Base-by-base conservation (phyloP, 2,797 vertebrate species). In the Melanotaenia parkinsoni region DNA sequence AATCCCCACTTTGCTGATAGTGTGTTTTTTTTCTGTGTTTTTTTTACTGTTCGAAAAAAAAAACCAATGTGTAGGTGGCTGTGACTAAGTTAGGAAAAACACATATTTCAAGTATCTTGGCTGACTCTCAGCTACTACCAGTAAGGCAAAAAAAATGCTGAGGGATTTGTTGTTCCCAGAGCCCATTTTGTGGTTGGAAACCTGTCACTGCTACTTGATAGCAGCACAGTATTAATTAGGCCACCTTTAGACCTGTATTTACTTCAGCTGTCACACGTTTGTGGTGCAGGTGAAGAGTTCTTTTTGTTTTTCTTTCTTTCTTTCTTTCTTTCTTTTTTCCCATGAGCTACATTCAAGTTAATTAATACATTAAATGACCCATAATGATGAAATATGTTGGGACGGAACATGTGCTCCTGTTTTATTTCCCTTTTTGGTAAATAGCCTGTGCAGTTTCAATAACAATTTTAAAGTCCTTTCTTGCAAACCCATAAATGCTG, bases 121-220 rank as follows among this genome's bases (percentile, higher is more conserved):
- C 80, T 45, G 60, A 54, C 45, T 64, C 35, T n/a, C 63, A 66
- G 59, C 63, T 65, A 30, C 70, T 71, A 74, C 28, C 26, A 32
- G 10, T 3, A 5, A 28, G 32, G 32, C 26, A 26, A 26, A 12
- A 77, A 63, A 78, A 60, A 26, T 38, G 61, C 60, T 69, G 3
- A 60, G 67, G 66, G 78, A 84, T 74, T 87, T 79, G 65, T 58
- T 47, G 60, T 53, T 82, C 70, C 71, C 59, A 58, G 45, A 79
- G 62, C 54, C 66, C 45, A 75, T 79, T 78, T 51, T 63, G 61
- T 63, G 74, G 53, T 77, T 75, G 20, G 22, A 67, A 38, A 73
- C 62, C 77, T 83, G 77, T 82, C 77, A 61, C 33, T 38, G 58
- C 28, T 57, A 62, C 64, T 54, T 75, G 30, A 71, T 53, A 59